phyloP scores from a whole-genome alignment of 2,888 invertebrate genomes.

The Rhyacophila evoluta region DNA sequence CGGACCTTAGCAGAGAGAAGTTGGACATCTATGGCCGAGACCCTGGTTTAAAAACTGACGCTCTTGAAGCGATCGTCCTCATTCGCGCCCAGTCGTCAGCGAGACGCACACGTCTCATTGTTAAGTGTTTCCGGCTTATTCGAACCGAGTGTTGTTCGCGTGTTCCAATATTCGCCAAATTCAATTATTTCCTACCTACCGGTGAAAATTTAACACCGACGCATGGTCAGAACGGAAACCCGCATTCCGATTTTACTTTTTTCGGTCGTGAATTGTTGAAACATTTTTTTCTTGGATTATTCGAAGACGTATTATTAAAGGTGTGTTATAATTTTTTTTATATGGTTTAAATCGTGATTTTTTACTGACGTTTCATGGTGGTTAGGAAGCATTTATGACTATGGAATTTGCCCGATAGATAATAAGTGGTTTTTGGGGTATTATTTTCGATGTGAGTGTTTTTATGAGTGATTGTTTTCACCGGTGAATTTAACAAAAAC shows the following conservation, averaged over 20 bases:
- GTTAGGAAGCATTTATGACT: not conserved
- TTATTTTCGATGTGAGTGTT: not conserved
- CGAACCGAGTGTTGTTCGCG: not conserved
- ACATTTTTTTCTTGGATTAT: not conserved
- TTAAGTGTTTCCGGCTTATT: not conserved
- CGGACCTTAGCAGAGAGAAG: too few species aligned
- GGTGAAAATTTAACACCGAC: not conserved
- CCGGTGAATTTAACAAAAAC: not conserved
- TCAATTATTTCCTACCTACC: not conserved
- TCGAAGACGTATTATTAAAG: not conserved
- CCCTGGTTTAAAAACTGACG: constrained; percentile 19
- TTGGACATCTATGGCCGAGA: not conserved
- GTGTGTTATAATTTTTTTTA: not conserved
- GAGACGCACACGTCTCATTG: constrained; percentile 10
- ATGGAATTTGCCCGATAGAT: not conserved
- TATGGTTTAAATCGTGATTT: not conserved
- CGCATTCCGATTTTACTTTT: constrained; percentile 12
- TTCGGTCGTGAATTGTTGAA: constrained; percentile 10
- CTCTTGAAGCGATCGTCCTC: constrained; percentile 22
- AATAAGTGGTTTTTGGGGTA: not conserved
- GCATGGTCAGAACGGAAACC: constrained; percentile 3
- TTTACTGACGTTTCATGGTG: not conserved
- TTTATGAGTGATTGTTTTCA: not conserved
- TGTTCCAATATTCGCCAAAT: not conserved
- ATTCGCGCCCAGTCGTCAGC: not conserved